Evolutionary conservation across 2,113 vertebrate species (phyloP), one percentile per base, ranked within the genome.

Genomic region (Ammodytes marinus): DNA sequence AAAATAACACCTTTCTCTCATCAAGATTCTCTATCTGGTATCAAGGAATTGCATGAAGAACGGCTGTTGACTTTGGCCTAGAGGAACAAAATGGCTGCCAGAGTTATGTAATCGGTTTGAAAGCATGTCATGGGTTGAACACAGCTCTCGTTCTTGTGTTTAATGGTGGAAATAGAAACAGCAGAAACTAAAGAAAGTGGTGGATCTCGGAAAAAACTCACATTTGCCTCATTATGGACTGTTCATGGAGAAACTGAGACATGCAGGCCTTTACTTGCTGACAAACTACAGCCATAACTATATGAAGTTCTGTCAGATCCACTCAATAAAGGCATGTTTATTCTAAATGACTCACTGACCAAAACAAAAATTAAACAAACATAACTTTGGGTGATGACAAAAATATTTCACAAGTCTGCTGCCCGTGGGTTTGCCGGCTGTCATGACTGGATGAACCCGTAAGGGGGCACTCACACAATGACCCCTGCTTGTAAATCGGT

Each of bases 1-100:
- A 46, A 37, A 65, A 64, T 14, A 59, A 27, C 2, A 19, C 1
- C 8, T 0, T 70, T 46, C 27, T 13, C 35, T 46, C 0, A 37
- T 76, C 6, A n/a, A 46, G 45, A 45, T 74, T 71, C 43, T 70
- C 17, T 68, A 70, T 49, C 57, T 43, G 54, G 52, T 40, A 58
- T 79, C 13, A 76, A 64, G 43, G 9, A n/a, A 45, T 43, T 39
- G 8, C 6, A 47, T 9, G 12, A 63, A 17, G 69, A 72, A 52
- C 37, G 49, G 40, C 47, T 4, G 6, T 39, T 6, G 14, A 47
- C 19, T 60, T 57, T 54, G 73, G 13, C 55, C 4, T 15, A 7
- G 55, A 27, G 53, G 67, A 78, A 77, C 63, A 80, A 91, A 83
- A 90, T 88, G 86, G 75, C 75, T 65, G 73, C 80, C 40, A 54